Evolutionary conservation across 2,888 invertebrate species (phyloP), one percentile per base, ranked within the genome.

Genomic region (Poecilobothrus nobilitatus): DNA sequence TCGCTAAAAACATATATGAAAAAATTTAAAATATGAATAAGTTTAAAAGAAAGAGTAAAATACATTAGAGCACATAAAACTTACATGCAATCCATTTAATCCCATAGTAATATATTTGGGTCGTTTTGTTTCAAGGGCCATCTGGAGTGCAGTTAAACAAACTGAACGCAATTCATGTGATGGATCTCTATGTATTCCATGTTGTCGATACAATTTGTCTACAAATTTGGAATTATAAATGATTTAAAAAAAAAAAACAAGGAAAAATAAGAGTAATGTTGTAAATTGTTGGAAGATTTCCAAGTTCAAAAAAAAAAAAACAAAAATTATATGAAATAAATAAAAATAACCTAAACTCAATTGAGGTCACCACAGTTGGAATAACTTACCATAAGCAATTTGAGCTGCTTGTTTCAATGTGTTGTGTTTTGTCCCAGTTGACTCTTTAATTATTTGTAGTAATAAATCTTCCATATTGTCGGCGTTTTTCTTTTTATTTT

Each of bases 51-150:
- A 4, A 62, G n/a, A 66, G 10, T 34, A 53, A 67, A 64, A 63
- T 33, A 67, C 41, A 22, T 20, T 8, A 27, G 21, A n/a, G 6
- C 9, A 62, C 2, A 62, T 15, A 65, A 62, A 71, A 85, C 89
- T 83, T 84, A 96, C 96, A 84, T 95, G 95, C 78, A 97, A 88
- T 73, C 95, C 96, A 77, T 90, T 90, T 64, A 97, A 84, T 12
- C 94, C 92, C 79, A 89, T 88, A 63, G 90, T 86, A 70, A 94
- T 89, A 73, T 95, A 87, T 80, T 93, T 93, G 76, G 91, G 91
- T 73, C 91, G 87, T 79, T 91, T 93, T 73, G 91, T 92, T 81
- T 96, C 95, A 75, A 97, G 84, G 34, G 95, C 91, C 75, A 92
- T 85, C 82, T 94, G 94, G 74, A 97, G 84, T 2, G 94, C 91